phyloP scores from a whole-genome alignment of 2,888 invertebrate species.

The Megalurothrips usitatus region DNA sequence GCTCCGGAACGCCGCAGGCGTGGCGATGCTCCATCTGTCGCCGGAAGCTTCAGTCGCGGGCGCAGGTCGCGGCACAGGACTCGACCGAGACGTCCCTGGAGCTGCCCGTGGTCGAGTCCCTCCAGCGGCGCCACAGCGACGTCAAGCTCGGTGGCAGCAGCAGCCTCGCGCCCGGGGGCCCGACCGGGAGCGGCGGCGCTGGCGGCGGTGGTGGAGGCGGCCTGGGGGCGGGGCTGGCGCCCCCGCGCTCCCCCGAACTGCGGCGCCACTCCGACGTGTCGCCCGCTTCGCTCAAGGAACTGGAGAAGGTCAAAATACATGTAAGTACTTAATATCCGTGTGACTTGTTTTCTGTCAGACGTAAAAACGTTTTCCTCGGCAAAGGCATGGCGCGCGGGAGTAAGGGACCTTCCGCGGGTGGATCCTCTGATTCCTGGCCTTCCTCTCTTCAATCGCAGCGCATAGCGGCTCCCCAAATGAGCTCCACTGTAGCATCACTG shows the following conservation, averaged over 20 bases:
- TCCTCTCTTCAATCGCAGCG: too few species aligned
- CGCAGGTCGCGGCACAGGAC: slow-evolving; percentile 69
- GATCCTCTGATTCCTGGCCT: too few species aligned
- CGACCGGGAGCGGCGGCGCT: slow-evolving; percentile 48
- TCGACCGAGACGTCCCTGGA: slow-evolving; percentile 80
- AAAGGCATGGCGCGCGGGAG: too few species aligned
- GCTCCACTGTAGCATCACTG: too few species aligned
- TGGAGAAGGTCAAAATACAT: slow-evolving; percentile 70
- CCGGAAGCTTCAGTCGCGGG: slow-evolving; percentile 67
- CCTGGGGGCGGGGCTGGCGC: slow-evolving; percentile 62
- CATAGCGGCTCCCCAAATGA: too few species aligned
- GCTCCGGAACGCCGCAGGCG: slow-evolving; percentile 64
- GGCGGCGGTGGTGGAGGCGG: slow-evolving; percentile 52
- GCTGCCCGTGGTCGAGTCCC: slow-evolving; percentile 70
- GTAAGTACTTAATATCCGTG: neutral
- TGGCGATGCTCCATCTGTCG: slow-evolving; percentile 90
- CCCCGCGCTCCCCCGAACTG: slow-evolving; percentile 76
- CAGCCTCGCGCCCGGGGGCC: slow-evolving; percentile 38
- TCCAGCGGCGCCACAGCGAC: slow-evolving; percentile 78
- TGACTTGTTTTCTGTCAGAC: too few species aligned
- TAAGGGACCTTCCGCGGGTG: too few species aligned
- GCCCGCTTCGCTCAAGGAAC: slow-evolving; percentile 77
- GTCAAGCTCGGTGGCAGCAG: slow-evolving; percentile 59
- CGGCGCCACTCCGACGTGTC: slow-evolving; percentile 82
- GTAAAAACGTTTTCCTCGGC: too few species aligned